These are phyloP conservation scores for Epirrita christyi DNA, from an alignment of 2,888 invertebrate species.

Conservation along the genomic window DNA sequence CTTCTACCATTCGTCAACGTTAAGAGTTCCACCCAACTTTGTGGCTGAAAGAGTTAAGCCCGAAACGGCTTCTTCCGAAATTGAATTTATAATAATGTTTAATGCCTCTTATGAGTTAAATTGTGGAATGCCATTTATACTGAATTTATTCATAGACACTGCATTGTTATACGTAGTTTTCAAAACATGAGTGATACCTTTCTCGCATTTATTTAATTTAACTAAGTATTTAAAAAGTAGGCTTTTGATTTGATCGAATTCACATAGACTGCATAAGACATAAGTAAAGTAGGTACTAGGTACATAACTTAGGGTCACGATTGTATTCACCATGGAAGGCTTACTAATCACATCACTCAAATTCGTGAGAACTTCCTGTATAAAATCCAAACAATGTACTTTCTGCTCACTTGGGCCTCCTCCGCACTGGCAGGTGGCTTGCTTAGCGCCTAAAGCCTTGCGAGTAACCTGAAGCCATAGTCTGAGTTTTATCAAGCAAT, in stretches of 20 bases:
- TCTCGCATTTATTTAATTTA: no score
- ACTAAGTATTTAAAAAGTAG: no score
- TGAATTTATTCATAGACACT: no score
- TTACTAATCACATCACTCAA: background rate
- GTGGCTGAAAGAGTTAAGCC: constrained; percentile 65
- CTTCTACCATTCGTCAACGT: constrained; percentile 69
- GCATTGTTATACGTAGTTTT: background rate
- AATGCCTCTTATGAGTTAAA: background rate
- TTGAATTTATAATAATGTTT: constrained; percentile 29
- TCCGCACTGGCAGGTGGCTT: no score
- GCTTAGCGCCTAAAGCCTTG: no score
- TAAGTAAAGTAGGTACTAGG: no score
- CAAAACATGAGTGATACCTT: background rate
- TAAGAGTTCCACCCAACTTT: constrained; percentile 69
- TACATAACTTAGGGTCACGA: no score
- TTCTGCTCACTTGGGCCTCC: no score
- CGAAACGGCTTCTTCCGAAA: constrained; percentile 55
- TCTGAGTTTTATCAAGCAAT: no score
- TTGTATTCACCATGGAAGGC: background rate
- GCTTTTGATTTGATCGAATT: no score
- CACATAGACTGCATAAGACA: no score
- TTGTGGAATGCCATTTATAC: background rate
- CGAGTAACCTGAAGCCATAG: no score
- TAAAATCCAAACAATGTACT: background rate
- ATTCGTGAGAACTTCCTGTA: background rate